Conservation (phyloP, 2,888 invertebrate species). For the Ophion slaviceki region DNA sequence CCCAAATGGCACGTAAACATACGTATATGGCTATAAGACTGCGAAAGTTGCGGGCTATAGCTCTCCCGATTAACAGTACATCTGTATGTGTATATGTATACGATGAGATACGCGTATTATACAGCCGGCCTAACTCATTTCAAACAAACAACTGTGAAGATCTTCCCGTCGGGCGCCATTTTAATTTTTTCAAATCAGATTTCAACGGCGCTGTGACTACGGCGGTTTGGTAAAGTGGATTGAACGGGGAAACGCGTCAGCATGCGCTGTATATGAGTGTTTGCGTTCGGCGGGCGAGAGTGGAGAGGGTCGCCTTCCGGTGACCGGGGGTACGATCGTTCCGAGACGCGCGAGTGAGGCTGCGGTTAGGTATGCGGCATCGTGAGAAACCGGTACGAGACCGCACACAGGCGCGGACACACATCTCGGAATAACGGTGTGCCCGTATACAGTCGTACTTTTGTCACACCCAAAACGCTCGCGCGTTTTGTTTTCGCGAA, state of each 20-base stretch:
- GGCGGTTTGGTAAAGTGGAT: too few species aligned
- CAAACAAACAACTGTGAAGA: too few species aligned
- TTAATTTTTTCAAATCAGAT: too few species aligned
- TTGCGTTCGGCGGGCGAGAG: background rate
- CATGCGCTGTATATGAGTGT: background rate
- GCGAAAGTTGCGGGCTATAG: too few species aligned
- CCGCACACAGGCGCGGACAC: background rate
- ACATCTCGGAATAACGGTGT: background rate
- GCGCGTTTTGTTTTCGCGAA: background rate
- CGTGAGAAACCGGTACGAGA: slow-evolving; percentile 51
- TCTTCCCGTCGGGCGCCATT: too few species aligned
- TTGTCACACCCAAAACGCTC: slow-evolving; percentile 1
- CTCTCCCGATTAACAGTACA: too few species aligned
- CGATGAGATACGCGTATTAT: too few species aligned
- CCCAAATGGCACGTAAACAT: too few species aligned
- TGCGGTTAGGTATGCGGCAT: slow-evolving; percentile 53
- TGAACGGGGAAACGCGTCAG: slow-evolving; percentile 9
- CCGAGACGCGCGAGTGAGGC: slow-evolving; percentile 12
- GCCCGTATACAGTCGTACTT: background rate
- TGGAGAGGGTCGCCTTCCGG: slow-evolving; percentile 24
- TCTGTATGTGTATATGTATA: too few species aligned
- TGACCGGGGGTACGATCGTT: slow-evolving; percentile 1
- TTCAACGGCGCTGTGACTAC: too few species aligned
- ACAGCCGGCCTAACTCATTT: too few species aligned
- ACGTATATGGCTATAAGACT: too few species aligned